Base-by-base conservation (phyloP, 2,113 vertebrate genomes). In the Cyprinodon variegatus region DNA sequence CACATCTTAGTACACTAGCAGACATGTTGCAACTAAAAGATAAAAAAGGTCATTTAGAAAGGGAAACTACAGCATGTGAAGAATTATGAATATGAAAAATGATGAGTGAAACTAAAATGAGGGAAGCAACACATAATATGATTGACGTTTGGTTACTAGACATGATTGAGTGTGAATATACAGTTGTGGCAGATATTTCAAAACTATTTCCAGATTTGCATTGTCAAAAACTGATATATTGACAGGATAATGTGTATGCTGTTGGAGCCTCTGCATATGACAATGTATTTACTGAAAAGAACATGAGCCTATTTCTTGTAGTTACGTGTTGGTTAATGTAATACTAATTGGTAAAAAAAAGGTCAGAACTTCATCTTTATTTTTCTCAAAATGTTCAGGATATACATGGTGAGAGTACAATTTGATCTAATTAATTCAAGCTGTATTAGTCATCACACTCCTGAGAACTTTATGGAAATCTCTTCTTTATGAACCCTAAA, bases 401-500 rank as follows among this genome's bases (percentile, higher is more conserved):
- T 46, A 50, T 53, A 13, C 66, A 70, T 43, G 29, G 14, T 76
- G 48, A 83, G 46, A 69, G 65, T 39, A n/a, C 53, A 71, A 12
- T 38, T 41, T 72, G 39, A 17, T 74, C 64, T 73, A 61, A 81
- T 72, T 72, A 69, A 68, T 61, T 0, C 41, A 78, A 74, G 79
- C 68, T 68, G 62, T 69, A 36, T 41, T 57, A 69, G 72, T 60
- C 41, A 5, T n/a, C 65, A 59, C 65, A 73, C 65, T 76, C 64
- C 64, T 11, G 53, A 53, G 37, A 78, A 38, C 22, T 74, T 45
- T 70, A 68, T 61, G 40, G 63, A n/a, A 60, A 68, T 61, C 10
- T 57, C 85, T 86, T 60, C 78, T 86, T 84, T 80, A 80, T 75
- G 83, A 1, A 39, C 59, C 75, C 81, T 36, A 73, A 80, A 81